phyloP scores from a whole-genome alignment of 2,888 invertebrate genomes.

The Acleris emargana region DNA sequence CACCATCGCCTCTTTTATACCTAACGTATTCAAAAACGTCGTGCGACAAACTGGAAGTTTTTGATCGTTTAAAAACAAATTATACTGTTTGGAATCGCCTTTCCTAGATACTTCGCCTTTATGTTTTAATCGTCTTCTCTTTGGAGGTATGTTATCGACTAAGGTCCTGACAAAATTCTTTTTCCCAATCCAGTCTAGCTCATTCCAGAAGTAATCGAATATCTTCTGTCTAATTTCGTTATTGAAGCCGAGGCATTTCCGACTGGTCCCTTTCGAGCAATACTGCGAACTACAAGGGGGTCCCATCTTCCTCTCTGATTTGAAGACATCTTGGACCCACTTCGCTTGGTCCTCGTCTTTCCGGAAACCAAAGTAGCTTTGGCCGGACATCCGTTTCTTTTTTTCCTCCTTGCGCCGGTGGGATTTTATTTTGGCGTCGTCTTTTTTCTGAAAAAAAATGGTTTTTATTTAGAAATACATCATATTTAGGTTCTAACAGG shows the following conservation, averaged over 20 bases:
- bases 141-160: constrained; percentile 56
- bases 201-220: constrained; percentile 63
- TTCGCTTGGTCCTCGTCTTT: constrained; percentile 45
- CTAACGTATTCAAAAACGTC: constrained; percentile 65
- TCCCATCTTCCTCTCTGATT: constrained; percentile 58
- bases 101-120: constrained; percentile 57
- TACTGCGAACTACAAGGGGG: constrained; percentile 52
- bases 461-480: too few relatives aligned
- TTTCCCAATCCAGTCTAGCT: constrained; percentile 61
- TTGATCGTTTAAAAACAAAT: constrained; percentile 47
- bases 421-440: constrained; percentile 48
- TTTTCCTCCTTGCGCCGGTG: constrained; percentile 58
- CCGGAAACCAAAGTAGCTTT: constrained; percentile 64
- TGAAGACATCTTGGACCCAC: constrained; percentile 65
- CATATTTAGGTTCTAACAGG: too few relatives aligned
- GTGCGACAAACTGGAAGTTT: constrained; percentile 56
- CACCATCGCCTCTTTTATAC: constrained; percentile 66
- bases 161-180: constrained; percentile 53
- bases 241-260: constrained; percentile 50
- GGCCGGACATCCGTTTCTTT: constrained; percentile 63
- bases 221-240: constrained; percentile 51
- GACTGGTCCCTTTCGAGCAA: constrained; percentile 49
- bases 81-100: constrained; percentile 59
- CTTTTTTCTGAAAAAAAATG: constrained; percentile 47
- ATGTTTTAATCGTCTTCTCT: constrained; percentile 50